These are phyloP conservation scores for Gastrophryne carolinensis DNA, from an alignment of 2,797 vertebrate genomes.

Conservation along the genomic window DNA sequence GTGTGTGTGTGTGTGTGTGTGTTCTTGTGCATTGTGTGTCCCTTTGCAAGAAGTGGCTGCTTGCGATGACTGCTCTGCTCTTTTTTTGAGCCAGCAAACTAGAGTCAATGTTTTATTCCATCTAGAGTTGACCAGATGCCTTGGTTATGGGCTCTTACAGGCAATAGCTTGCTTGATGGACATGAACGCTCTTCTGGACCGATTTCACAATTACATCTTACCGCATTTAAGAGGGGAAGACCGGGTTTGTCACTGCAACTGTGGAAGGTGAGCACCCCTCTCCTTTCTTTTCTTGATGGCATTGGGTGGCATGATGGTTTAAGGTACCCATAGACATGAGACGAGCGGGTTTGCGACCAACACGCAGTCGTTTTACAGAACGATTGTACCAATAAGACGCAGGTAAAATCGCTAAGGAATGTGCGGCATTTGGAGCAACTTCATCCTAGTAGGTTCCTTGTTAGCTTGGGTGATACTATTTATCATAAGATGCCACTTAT, in stretches of 20 bases:
- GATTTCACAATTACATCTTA: constrained; percentile 99
- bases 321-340: too few relatives aligned
- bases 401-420: too few relatives aligned
- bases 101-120: constrained; percentile 64
- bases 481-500: too few relatives aligned
- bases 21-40: constrained; percentile 48
- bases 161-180: constrained; percentile 99
- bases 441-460: too few relatives aligned
- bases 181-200: constrained; percentile 99
- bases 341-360: too few relatives aligned
- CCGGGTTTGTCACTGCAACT: constrained; percentile 99
- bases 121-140: constrained; percentile 67
- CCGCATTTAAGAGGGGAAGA: constrained; percentile 98
- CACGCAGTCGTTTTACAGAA: too few relatives aligned
- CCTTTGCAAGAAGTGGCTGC: background rate
- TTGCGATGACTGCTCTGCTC: constrained; percentile 54
- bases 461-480: too few relatives aligned
- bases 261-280: constrained; percentile 87
- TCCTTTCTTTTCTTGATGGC: background rate
- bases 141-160: constrained; percentile 84
- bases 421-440: too few relatives aligned
- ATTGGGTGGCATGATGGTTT: too few relatives aligned
- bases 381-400: too few relatives aligned
- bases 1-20: background rate
- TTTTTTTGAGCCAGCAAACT: constrained; percentile 58